A percentile compares a stretch with the other conserved stretches of the same genome.
Conservation (phyloP, 2,888 invertebrate genomes). For the Orthosia cruda region DNA sequence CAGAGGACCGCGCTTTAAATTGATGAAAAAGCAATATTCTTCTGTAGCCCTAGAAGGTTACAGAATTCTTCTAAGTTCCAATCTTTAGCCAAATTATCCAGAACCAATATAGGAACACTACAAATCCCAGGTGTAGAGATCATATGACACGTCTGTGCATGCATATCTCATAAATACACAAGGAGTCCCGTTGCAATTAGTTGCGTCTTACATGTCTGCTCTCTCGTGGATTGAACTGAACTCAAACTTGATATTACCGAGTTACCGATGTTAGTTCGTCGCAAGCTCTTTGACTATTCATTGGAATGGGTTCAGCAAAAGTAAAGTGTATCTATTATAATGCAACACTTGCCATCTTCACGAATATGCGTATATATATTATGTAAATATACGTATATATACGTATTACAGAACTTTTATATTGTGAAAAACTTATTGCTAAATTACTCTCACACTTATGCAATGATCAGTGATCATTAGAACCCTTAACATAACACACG, state of each 20-base stretch:
- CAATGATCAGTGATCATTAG: too few relatives aligned
- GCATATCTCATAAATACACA: constrained; percentile 10
- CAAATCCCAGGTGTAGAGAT: constrained; percentile 9
- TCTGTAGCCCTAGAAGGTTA: too few relatives aligned
- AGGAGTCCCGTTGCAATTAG: constrained; percentile 42
- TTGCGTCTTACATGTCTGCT: constrained; percentile 7
- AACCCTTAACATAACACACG: too few relatives aligned
- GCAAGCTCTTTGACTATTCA: constrained; percentile 24
- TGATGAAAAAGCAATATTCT: neutral
- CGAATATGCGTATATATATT: neutral
- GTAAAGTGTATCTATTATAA: neutral
- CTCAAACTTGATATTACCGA: constrained; percentile 43
- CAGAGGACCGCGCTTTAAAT: too few relatives aligned
- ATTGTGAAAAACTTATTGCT: neutral
- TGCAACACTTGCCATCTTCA: neutral
- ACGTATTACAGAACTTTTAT: neutral
- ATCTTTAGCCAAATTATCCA: neutral
- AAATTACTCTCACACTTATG: neutral
- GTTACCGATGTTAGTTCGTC: constrained; percentile 14
- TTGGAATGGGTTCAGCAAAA: neutral
- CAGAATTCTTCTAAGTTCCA: neutral
- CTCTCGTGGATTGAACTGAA: constrained; percentile 22
- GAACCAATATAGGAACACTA: neutral
- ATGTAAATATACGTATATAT: neutral
- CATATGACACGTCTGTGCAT: neutral